A percentile compares a stretch with the other conserved stretches of the same genome.
These are phyloP conservation scores for Azorinus chamasolen DNA, from an alignment of 2,888 invertebrate genomes.

Conservation along the genomic window DNA sequence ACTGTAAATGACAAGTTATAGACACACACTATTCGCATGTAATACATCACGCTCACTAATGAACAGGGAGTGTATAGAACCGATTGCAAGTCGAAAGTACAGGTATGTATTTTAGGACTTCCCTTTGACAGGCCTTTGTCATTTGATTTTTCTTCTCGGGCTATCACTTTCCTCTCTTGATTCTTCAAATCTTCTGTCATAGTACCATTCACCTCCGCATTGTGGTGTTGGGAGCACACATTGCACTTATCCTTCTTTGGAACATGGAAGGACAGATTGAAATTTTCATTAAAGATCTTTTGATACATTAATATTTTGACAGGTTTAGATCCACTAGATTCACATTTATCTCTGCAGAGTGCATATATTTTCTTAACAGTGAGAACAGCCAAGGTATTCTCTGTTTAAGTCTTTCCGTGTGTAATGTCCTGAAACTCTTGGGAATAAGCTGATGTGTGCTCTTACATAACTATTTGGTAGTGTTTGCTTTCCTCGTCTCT, in stretches of 20 bases:
- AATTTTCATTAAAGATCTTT: conserved; percentile 37
- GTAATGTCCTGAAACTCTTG: conserved; percentile 49
- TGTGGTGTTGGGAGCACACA: conserved; percentile 17
- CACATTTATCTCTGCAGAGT: conserved; percentile 27
- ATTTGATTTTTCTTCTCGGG: conserved; percentile 5
- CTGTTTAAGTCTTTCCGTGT: conserved; percentile 35
- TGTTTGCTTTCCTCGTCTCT: conserved; percentile 35
- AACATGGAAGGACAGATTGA: conserved; percentile 50
- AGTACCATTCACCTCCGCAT: too few relatives aligned
- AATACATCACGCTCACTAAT: conserved; percentile 35
- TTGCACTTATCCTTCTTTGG: conserved; percentile 60
- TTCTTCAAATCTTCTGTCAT: too few relatives aligned
- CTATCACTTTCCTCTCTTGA: conserved; percentile 11
- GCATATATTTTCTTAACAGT: conserved; percentile 43
- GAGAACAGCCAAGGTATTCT: conserved; percentile 35
- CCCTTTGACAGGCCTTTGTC: conserved; percentile 9
- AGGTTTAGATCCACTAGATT: conserved; percentile 1
- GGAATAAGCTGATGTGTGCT: conserved; percentile 59
- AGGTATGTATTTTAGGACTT: conserved; percentile 5
- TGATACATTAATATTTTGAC: conserved; percentile 36
- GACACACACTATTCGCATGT: conserved; percentile 37
- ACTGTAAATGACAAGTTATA: conserved; percentile 48
- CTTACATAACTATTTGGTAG: conserved; percentile 36
- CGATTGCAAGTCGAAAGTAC: conserved; percentile 46
- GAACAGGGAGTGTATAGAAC: conserved; percentile 39